Evolutionary conservation across 2,113 vertebrate species (phyloP).

Genomic region (Aspidoscelis tigris): DNA sequence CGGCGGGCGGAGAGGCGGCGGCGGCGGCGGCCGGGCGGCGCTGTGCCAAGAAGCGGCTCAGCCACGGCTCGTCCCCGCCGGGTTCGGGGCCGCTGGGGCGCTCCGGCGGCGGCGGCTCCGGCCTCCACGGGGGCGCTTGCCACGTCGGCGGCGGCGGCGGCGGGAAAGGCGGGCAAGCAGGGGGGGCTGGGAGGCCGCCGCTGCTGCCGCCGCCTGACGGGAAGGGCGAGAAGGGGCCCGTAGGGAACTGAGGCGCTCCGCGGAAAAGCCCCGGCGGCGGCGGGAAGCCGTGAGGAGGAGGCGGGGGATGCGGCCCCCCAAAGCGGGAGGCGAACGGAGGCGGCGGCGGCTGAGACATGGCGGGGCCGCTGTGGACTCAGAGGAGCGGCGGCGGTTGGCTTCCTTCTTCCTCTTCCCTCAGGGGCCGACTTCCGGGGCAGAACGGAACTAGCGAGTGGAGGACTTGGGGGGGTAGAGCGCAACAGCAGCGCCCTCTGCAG

Average conservation of each 20-base stretch:
- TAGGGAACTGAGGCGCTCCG: conserved; percentile 5
- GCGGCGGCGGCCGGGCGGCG: conserved; percentile 12
- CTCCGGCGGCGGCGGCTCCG: conserved; percentile 55
- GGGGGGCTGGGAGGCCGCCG: not conserved
- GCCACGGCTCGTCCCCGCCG: conserved; percentile 13
- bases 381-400: too few relatives aligned
- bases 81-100: conserved; percentile 50
- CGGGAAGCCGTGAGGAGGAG: not conserved
- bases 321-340: not conserved
- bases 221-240: not conserved
- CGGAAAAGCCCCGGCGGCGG: not conserved
- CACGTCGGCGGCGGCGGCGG: conserved; percentile 36
- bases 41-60: conserved; percentile 19
- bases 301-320: not conserved
- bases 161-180: not conserved
- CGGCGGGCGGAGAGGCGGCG: not conserved
- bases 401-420: not conserved
- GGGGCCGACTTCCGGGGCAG: not conserved
- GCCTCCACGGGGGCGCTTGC: conserved; percentile 53
- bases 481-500: not conserved
- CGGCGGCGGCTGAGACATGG: conserved; percentile 44
- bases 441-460: not conserved
- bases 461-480: not conserved
- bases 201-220: not conserved
- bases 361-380: not conserved